Evolutionary conservation across 2,797 vertebrate genomes (phyloP).

Genomic region (Syngnathus rostellatus): DNA sequence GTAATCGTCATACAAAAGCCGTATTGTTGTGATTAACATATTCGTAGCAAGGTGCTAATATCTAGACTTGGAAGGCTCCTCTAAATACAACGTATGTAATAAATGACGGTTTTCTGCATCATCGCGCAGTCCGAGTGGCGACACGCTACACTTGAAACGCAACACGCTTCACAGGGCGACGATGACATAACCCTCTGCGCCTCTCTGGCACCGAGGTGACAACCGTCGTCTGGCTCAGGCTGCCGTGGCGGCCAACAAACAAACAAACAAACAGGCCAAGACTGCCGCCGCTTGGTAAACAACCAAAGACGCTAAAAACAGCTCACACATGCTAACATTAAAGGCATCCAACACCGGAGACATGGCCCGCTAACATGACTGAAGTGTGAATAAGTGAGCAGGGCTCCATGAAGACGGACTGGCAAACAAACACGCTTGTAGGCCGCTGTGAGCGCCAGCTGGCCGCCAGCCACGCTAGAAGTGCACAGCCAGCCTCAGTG

Average conservation of each 20-base stretch:
- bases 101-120: not conserved
- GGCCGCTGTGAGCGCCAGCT: slow-evolving; percentile 71
- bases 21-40: too few relatives aligned
- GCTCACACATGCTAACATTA: not conserved
- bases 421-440: slow-evolving; percentile 40
- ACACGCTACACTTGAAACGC: slow-evolving; percentile 18
- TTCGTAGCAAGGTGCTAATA: not conserved
- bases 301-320: not conserved
- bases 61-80: not conserved
- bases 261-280: not conserved
- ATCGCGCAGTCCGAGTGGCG: not conserved
- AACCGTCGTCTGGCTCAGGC: slow-evolving; percentile 23
- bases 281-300: slow-evolving; percentile 1
- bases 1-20: too few relatives aligned
- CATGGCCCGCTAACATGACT: not conserved
- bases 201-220: slow-evolving; percentile 13
- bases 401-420: slow-evolving; percentile 6
- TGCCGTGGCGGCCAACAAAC: slow-evolving; percentile 8
- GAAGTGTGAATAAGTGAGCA: slow-evolving; percentile 1
- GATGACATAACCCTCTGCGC: slow-evolving; percentile 37
- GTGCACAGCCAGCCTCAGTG: slow-evolving; percentile 61
- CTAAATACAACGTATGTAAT: not conserved
- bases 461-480: slow-evolving; percentile 74
- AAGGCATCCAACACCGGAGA: slow-evolving; percentile 1
- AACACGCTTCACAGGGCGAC: slow-evolving; percentile 25